Evolutionary conservation across 2,797 vertebrate genomes (phyloP).

Genomic region (Gorsachius magnificus): DNA sequence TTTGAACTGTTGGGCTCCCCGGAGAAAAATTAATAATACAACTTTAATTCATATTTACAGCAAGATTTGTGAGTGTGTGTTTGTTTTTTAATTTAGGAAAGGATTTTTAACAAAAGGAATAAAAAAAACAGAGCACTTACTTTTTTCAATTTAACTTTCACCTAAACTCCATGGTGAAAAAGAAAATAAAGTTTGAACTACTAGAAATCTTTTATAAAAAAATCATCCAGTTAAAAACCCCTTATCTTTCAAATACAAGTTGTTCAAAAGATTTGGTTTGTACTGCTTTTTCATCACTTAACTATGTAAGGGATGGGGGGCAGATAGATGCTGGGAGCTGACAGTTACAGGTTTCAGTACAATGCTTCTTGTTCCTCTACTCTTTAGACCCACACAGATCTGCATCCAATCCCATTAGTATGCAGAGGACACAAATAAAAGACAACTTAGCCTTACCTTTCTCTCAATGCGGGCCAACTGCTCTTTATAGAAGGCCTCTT

Average conservation of each 20-base stretch:
- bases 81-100: not conserved
- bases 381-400: not conserved
- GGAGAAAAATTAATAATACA: conserved; percentile 71
- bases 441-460: conserved; percentile 79
- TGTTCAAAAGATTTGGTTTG: conserved; percentile 9
- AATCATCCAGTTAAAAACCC: conserved; percentile 12
- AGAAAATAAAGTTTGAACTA: not conserved
- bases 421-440: not conserved
- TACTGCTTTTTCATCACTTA: not conserved
- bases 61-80: not conserved
- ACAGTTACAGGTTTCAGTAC: not conserved
- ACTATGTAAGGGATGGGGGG: not conserved
- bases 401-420: not conserved
- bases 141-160: conserved; percentile 39
- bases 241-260: conserved; percentile 21
- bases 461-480: conserved; percentile 87
- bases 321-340: not conserved
- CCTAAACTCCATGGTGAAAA: conserved; percentile 28
- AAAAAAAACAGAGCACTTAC: not conserved
- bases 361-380: not conserved
- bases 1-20: conserved; percentile 53
- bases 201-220: not conserved
- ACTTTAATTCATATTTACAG: conserved; percentile 71
- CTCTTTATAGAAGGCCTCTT: conserved; percentile 87
- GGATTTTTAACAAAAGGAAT: conserved; percentile 42